These are phyloP conservation scores for Tortricodes alternella DNA, from an alignment of 2,888 invertebrate genomes.

Conservation along the genomic window DNA sequence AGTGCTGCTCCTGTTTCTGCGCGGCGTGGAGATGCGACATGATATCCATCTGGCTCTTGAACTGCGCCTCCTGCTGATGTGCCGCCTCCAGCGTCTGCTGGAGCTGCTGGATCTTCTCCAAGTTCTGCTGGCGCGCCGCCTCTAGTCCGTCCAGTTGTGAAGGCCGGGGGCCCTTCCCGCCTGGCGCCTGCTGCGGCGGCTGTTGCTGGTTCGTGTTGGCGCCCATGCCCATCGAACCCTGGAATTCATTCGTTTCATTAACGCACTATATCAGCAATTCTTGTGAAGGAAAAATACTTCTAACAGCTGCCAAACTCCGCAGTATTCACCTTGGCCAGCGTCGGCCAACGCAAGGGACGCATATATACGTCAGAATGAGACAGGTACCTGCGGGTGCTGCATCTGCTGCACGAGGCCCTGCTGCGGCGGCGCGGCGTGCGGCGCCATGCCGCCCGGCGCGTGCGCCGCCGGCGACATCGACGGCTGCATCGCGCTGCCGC, in stretches of 20 bases:
- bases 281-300: too few relatives aligned
- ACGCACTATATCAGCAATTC: too few relatives aligned
- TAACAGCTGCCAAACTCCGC: too few relatives aligned
- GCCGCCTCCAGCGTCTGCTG: conserved; percentile 91
- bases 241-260: conserved; percentile 17
- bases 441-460: conserved; percentile 43
- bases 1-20: conserved; percentile 91
- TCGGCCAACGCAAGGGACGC: too few relatives aligned
- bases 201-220: conserved; percentile 56
- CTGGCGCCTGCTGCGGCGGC: conserved; percentile 52
- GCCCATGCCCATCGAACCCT: conserved; percentile 70
- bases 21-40: conserved; percentile 88
- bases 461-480: conserved; percentile 25
- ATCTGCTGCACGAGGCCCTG: conserved; percentile 23
- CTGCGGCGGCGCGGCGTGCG: conserved; percentile 35
- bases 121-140: conserved; percentile 89
- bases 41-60: conserved; percentile 89
- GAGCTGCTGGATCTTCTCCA: conserved; percentile 88
- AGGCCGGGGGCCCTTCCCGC: conserved; percentile 62
- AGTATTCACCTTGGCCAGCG: too few relatives aligned
- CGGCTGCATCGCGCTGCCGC: conserved; percentile 37
- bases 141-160: conserved; percentile 84
- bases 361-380: neutral
- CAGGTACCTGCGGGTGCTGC: conserved; percentile 43
- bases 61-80: conserved; percentile 89